A percentile compares a stretch with the other conserved stretches of the same genome.
Conservation (phyloP, 2,888 invertebrate genomes). For the Serripes groenlandicus region DNA sequence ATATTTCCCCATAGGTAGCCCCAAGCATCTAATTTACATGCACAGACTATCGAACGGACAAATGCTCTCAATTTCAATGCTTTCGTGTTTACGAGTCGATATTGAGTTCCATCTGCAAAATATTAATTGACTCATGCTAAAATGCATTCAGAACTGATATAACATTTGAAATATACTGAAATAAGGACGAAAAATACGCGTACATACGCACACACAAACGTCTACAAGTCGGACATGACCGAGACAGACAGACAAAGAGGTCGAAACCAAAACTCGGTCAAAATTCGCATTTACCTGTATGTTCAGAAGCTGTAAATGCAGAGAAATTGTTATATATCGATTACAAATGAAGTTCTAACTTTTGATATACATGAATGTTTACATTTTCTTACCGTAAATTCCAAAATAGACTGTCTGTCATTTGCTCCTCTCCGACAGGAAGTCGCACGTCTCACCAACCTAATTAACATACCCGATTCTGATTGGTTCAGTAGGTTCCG, state of each 20-base stretch:
- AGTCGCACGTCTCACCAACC: conserved; percentile 16
- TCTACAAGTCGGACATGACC: background rate
- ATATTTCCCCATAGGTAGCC: conserved; percentile 43
- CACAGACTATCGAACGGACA: conserved; percentile 58
- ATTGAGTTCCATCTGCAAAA: background rate
- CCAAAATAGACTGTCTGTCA: conserved; percentile 24
- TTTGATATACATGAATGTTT: conserved; percentile 28
- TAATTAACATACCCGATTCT: conserved; percentile 32
- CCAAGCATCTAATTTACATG: conserved; percentile 51
- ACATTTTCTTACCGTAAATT: conserved; percentile 40
- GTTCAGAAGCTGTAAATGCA: background rate
- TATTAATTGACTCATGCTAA: background rate
- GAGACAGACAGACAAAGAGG: conserved; percentile 47
- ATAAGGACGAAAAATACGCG: background rate
- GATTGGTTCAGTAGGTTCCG: conserved; percentile 28
- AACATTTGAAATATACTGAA: background rate
- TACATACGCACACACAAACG: conserved; percentile 47
- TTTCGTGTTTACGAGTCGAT: background rate
- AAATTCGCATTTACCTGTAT: no score
- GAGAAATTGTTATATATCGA: no score
- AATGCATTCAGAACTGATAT: background rate
- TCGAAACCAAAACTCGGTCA: background rate
- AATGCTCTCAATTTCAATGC: background rate
- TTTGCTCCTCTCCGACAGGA: conserved; percentile 6
- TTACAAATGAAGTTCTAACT: background rate